These are phyloP conservation scores for Cyaniris semiargus DNA, from an alignment of 2,888 invertebrate species.

Conservation along the genomic window DNA sequence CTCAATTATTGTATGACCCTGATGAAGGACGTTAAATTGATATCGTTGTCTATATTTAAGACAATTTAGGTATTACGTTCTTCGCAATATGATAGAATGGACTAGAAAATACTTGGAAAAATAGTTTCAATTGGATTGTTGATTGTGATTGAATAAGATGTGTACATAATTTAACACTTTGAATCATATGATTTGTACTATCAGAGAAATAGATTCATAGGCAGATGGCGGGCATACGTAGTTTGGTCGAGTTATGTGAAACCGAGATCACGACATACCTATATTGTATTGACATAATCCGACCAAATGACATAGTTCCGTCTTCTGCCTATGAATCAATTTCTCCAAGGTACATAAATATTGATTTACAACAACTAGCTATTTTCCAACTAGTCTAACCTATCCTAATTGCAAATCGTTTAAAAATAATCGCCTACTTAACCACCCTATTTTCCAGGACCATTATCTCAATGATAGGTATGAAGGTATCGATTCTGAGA, in stretches of 20 bases:
- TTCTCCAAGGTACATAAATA: too few species aligned
- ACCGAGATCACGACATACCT: too few species aligned
- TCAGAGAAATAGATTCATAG: too few species aligned
- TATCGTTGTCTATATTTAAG: not conserved
- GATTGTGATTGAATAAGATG: not conserved
- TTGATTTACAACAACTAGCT: not conserved
- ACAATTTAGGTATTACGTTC: not conserved
- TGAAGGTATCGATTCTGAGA: constrained; percentile 19
- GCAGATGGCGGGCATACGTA: too few species aligned
- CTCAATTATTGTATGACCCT: not conserved
- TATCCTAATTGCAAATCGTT: not conserved
- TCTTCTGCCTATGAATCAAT: too few species aligned
- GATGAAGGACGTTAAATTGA: not conserved
- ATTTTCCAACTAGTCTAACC: not conserved
- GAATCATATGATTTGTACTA: not conserved
- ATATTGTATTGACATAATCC: too few species aligned
- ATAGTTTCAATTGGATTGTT: not conserved
- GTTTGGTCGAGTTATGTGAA: too few species aligned
- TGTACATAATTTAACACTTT: not conserved
- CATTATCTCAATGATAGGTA: constrained; percentile 24
- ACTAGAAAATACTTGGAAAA: constrained; percentile 4
- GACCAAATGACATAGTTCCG: too few species aligned
- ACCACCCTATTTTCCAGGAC: not conserved
- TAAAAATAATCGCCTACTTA: constrained; percentile 19
- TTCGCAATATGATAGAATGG: not conserved